A percentile compares a stretch with the other conserved stretches of the same genome.
These are phyloP conservation scores for Cataglyphis rosenhaueri DNA, from an alignment of 2,888 invertebrate genomes.

Conservation along the genomic window DNA sequence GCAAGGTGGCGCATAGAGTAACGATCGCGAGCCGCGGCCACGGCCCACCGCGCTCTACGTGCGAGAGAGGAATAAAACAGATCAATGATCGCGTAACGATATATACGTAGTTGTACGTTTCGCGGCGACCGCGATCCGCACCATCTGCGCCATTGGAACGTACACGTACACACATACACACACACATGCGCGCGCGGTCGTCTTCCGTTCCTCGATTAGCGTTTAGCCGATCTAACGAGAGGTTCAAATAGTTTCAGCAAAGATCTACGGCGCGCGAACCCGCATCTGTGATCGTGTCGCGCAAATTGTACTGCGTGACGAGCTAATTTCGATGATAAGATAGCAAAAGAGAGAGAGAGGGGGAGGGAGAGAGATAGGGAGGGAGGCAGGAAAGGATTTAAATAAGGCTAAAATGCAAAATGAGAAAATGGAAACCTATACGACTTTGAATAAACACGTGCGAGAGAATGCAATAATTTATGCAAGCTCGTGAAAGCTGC, in stretches of 20 bases:
- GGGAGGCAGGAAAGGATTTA: not conserved
- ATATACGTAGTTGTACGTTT: constrained; percentile 15
- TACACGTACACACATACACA: not conserved
- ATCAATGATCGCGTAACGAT: constrained; percentile 51
- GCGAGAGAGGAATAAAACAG: constrained; percentile 57
- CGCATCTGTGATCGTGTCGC: constrained; percentile 32
- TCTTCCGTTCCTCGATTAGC: constrained; percentile 15
- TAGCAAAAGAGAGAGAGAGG: not conserved
- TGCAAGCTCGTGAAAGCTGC: not conserved
- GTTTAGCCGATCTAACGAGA: constrained; percentile 31
- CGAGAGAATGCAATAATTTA: not conserved
- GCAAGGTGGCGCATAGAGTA: constrained; percentile 65
- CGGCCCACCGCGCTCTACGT: constrained; percentile 45
- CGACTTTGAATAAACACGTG: not conserved
- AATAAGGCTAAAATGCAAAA: not conserved
- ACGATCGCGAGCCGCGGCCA: constrained; percentile 58
- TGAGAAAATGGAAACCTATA: not conserved
- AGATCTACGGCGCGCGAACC: constrained; percentile 19
- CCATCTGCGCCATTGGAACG: constrained; percentile 31
- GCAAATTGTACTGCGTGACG: constrained; percentile 11
- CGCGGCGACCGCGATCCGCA: constrained; percentile 15
- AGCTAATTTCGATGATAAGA: constrained; percentile 1
- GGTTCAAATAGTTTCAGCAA: constrained; percentile 40
- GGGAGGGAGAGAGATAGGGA: not conserved
- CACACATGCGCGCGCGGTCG: not conserved